phyloP scores from a whole-genome alignment of 2,888 invertebrate genomes.

The Lochmaea crataegi region DNA sequence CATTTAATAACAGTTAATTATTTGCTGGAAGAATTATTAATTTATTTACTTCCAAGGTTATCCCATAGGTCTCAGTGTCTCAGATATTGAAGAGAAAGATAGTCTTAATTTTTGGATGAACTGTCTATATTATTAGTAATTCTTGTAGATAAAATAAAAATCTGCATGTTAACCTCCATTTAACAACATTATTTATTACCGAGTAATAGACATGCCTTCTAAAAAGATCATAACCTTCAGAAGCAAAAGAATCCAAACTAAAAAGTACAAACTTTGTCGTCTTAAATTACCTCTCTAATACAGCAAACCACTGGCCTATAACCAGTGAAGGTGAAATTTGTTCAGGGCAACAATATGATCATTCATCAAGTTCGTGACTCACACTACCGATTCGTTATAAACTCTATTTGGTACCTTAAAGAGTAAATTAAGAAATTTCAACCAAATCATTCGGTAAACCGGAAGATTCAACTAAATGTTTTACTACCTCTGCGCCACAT shows the following conservation, averaged over 20 bases:
- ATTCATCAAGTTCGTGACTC: constrained; percentile 12
- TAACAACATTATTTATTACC: background rate
- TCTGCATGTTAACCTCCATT: background rate
- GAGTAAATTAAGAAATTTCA: too few species aligned
- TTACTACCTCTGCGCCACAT: too few species aligned
- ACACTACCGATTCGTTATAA: background rate
- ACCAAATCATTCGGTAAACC: too few species aligned
- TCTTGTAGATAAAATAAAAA: background rate
- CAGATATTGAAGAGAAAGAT: too few species aligned
- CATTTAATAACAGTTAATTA: too few species aligned
- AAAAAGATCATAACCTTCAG: background rate
- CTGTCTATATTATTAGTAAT: background rate
- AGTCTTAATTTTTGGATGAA: background rate
- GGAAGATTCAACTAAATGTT: too few species aligned
- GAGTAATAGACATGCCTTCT: background rate
- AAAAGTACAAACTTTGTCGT: background rate
- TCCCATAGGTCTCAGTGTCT: too few species aligned
- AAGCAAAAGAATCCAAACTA: constrained; percentile 4
- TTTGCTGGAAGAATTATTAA: too few species aligned
- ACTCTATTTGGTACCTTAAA: constrained; percentile 5
- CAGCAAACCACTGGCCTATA: background rate
- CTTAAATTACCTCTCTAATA: background rate
- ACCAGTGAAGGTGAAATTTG: constrained; percentile 4
- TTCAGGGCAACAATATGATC: constrained; percentile 12
- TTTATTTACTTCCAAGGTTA: too few species aligned